These are phyloP conservation scores for Malacoraja senta DNA, from an alignment of 2,797 vertebrate species.

Conservation along the genomic window DNA sequence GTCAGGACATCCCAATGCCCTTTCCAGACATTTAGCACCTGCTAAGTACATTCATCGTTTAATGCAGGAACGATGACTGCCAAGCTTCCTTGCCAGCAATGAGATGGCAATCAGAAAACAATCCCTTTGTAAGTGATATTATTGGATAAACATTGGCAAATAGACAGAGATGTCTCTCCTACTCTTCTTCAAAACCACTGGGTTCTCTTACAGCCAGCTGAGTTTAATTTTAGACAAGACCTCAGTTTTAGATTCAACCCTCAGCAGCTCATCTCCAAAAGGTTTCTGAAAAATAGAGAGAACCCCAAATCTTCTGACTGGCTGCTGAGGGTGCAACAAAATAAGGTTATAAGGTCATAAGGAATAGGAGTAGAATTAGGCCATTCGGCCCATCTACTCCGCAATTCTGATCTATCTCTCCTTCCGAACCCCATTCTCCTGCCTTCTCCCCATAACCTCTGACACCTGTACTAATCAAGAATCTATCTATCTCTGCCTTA, in stretches of 20 bases:
- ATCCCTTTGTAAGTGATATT: neutral
- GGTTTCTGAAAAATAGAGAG: neutral
- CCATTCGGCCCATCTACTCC: too few species aligned
- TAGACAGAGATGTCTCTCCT: neutral
- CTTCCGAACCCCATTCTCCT: too few species aligned
- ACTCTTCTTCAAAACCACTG: neutral
- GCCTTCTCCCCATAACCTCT: too few species aligned
- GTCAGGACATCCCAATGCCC: neutral
- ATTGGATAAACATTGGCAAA: neutral
- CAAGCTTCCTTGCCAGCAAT: neutral
- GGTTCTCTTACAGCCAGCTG: neutral
- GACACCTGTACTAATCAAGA: too few species aligned
- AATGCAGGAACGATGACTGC: neutral
- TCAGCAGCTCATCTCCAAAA: neutral
- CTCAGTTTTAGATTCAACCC: neutral
- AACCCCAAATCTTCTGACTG: neutral
- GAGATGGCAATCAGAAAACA: neutral
- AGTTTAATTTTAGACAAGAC: neutral
- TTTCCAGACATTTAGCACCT: neutral
- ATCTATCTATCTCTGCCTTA: too few species aligned
- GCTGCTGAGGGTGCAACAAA: neutral
- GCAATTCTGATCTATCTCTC: too few species aligned
- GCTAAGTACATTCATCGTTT: neutral
- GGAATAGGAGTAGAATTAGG: too few species aligned
- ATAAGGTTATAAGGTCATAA: neutral